Evolutionary conservation across 2,888 invertebrate genomes (phyloP), one percentile per base, ranked within the genome.

Genomic region (Catonia carolina): DNA sequence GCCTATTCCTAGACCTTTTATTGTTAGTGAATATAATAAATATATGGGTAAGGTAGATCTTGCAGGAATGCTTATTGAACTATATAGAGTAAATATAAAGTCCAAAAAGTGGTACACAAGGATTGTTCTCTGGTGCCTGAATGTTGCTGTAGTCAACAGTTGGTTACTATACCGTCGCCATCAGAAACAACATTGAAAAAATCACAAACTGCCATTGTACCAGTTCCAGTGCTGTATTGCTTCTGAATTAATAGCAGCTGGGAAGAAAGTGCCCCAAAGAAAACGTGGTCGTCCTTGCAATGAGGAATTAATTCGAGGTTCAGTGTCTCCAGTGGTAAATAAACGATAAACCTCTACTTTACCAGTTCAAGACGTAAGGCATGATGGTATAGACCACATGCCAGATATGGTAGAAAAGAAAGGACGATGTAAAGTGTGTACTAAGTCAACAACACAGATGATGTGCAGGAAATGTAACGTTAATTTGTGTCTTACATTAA

Each of bases 11-110:
- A 18, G 18, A 60, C 61, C 64, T 50, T 60, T 58, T 52, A 61
- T 62, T 20, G 60, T 66, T 6, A 62, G 56, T 58, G 62, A 64
- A 53, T 66, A 67, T 59, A 67, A 68, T 59, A 63, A 59, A 53
- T 65, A 41, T 35, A 65, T 65, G 65, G 67, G 67, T 36, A 66
- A 67, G 5, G 67, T 67, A 4, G 67, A 70, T 60, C 56, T 67
- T 6, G 62, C 64, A 37, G 67, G 68, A 56, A 64, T 66, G 54
- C 58, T 70, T 27, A 63, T 67, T 22, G 64, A 66, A n/a, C 62
- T 66, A 31, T 67, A 68, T 53, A 62, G 65, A 37, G 67, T 64
- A 20, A 55, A 62, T 18, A 60, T 65, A 12, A 39, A 61, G 33
- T 64, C 56, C 5, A 61, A 60, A 20, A 65, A 64, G 45, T 58